Evolutionary conservation across 2,113 vertebrate species (phyloP).

Genomic region (Passer domesticus): DNA sequence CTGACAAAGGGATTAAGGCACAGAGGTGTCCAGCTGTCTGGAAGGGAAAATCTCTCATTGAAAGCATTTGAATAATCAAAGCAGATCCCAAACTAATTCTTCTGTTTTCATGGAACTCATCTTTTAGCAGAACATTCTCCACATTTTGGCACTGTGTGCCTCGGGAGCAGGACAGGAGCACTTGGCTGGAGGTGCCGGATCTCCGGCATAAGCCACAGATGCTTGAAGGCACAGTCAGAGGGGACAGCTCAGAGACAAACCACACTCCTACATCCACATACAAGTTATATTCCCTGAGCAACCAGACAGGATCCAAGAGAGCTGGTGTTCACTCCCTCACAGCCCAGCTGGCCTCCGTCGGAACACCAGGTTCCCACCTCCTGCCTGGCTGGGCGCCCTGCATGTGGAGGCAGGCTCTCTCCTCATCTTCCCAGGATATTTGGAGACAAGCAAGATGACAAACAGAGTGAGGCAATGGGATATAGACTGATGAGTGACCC

Average conservation of each 20-base stretch:
- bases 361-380: accelerated
- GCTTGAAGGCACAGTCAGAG: background rate
- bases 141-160: accelerated
- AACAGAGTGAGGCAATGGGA: background rate
- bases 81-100: background rate
- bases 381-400: background rate
- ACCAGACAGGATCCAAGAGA: background rate
- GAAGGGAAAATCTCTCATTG: background rate
- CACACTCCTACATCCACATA: background rate
- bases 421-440: background rate
- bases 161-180: background rate
- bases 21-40: background rate
- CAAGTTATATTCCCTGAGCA: background rate
- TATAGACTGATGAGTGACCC: background rate
- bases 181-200: background rate
- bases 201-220: background rate
- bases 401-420: background rate
- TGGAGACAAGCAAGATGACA: background rate
- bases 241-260: background rate
- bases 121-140: background rate
- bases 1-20: background rate
- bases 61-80: background rate
- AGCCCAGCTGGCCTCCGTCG: accelerated
- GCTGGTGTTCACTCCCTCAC: background rate
- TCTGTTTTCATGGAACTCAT: background rate